These are phyloP conservation scores for Cyprinodon diabolis DNA, from an alignment of 2,797 vertebrate species.

Conservation along the genomic window DNA sequence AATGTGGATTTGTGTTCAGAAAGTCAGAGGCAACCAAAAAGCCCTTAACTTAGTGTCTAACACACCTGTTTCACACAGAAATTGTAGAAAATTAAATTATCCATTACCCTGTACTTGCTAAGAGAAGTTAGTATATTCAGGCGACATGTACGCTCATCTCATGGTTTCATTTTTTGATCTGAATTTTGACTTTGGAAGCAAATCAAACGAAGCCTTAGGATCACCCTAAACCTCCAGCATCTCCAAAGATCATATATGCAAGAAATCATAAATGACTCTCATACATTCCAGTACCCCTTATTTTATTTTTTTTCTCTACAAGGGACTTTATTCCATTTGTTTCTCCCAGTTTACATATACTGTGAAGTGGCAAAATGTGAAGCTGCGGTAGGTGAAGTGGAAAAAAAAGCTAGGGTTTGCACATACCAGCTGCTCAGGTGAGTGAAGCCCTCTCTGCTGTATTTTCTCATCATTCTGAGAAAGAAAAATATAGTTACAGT, in stretches of 20 bases:
- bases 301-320: background rate
- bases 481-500: constrained; percentile 23
- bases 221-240: background rate
- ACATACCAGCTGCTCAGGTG: constrained; percentile 64
- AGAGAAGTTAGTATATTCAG: background rate
- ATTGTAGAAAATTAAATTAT: background rate
- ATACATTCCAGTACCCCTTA: background rate
- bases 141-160: background rate
- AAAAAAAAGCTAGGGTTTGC: constrained; percentile 8
- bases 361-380: background rate
- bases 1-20: background rate
- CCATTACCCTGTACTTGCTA: background rate
- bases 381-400: background rate
- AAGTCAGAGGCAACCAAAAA: background rate
- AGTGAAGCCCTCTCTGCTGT: constrained; percentile 48
- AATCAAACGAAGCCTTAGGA: background rate
- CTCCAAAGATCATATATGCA: background rate
- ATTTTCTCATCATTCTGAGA: constrained; percentile 52
- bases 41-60: background rate
- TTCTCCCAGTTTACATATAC: background rate
- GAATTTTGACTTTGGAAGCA: background rate
- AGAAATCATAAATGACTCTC: background rate
- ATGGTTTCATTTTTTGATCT: background rate
- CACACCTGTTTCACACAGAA: background rate
- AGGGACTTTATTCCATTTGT: background rate